Percentiles rank a stretch among this genome's conserved stretches.
Evolutionary conservation across 2,113 vertebrate species (phyloP).

Genomic region (Notothenia coriiceps): DNA sequence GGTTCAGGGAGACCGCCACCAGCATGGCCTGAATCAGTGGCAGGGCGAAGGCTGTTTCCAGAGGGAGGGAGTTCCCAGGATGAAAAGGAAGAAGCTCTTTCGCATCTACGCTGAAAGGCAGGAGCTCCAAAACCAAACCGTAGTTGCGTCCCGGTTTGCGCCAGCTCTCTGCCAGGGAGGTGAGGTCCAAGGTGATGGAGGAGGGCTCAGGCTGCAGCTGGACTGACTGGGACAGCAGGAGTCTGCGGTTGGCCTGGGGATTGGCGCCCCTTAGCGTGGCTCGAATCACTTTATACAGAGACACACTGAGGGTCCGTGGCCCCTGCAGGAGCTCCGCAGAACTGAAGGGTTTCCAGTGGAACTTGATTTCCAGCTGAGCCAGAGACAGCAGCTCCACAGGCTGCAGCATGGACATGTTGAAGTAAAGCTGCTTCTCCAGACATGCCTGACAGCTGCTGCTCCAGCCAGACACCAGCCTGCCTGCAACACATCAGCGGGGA

Average conservation of each 20-base stretch:
- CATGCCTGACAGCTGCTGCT: conserved; percentile 72
- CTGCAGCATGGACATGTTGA: conserved; percentile 91
- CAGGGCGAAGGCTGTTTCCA: conserved; percentile 21
- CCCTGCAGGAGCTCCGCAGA: conserved; percentile 14
- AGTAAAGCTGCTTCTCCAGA: conserved; percentile 87
- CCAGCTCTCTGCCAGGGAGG: conserved; percentile 77
- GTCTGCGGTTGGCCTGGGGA: conserved; percentile 52
- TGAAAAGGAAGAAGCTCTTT: conserved; percentile 48
- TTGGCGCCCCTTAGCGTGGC: conserved; percentile 66
- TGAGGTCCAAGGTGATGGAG: conserved; percentile 86
- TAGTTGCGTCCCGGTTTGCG: conserved; percentile 67
- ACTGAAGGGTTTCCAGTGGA: conserved; percentile 78
- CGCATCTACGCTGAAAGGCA: conserved; percentile 11
- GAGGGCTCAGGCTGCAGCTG: conserved; percentile 66
- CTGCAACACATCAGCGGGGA: conserved; percentile 49
- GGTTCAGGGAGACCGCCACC: conserved; percentile 88
- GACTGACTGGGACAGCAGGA: conserved; percentile 84
- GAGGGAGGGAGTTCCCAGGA: neutral
- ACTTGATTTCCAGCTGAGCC: conserved; percentile 88
- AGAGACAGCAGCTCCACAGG: conserved; percentile 86
- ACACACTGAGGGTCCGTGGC: conserved; percentile 76
- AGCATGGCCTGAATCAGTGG: conserved; percentile 82
- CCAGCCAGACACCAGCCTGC: conserved; percentile 59
- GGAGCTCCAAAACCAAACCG: conserved; percentile 84
- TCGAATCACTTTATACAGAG: conserved; percentile 77